Percentiles rank a stretch among this genome's conserved stretches.
Conservation (phyloP, 2,888 invertebrate genomes). For the Ochropacha duplaris region DNA sequence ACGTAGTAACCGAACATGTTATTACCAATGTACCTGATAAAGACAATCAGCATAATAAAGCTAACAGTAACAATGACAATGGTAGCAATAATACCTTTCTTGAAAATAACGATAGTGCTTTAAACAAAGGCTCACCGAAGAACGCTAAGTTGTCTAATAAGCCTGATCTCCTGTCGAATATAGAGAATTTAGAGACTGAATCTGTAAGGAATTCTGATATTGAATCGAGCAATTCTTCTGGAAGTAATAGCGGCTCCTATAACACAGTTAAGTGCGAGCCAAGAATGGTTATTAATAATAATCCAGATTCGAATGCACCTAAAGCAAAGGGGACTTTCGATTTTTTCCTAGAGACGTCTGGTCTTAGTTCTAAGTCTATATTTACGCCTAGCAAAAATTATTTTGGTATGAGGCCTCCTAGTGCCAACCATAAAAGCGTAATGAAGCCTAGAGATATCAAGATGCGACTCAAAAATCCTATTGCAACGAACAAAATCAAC, state of each 20-base stretch:
- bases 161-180: constrained; percentile 80
- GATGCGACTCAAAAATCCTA: constrained; percentile 86
- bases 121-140: constrained; percentile 56
- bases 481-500: constrained; percentile 83
- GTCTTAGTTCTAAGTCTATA: constrained; percentile 90
- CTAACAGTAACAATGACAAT: constrained; percentile 43
- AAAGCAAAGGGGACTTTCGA: constrained; percentile 85
- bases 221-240: constrained; percentile 83
- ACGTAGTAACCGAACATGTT: constrained; percentile 67
- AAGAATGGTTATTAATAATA: constrained; percentile 60
- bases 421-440: constrained; percentile 88
- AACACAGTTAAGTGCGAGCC: constrained; percentile 77
- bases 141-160: constrained; percentile 79
- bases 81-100: constrained; percentile 58
- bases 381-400: constrained; percentile 78
- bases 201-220: constrained; percentile 87
- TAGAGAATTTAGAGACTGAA: constrained; percentile 82
- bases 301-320: constrained; percentile 51
- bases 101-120: constrained; percentile 51
- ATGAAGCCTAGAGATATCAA: constrained; percentile 91
- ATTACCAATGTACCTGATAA: constrained; percentile 65
- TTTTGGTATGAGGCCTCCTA: constrained; percentile 82
- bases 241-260: constrained; percentile 77
- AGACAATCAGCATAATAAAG: constrained; percentile 49
- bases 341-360: constrained; percentile 90